Conservation (phyloP, 2,888 invertebrate species). For the Brachylomia viminalis region DNA sequence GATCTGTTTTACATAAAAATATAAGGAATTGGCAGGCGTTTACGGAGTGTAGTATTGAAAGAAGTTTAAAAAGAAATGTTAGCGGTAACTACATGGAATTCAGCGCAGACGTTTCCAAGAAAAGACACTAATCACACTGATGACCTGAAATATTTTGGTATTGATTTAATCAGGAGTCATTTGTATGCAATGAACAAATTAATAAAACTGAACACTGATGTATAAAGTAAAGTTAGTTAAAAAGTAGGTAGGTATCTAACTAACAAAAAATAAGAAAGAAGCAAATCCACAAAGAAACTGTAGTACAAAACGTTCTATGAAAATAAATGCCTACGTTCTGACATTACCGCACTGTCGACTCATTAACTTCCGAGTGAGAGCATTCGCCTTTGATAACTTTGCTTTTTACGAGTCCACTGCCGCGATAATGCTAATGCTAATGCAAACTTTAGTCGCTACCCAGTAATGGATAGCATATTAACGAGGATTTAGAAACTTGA, state of each 20-base stretch:
- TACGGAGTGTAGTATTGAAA: constrained; percentile 3
- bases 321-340: constrained; percentile 68
- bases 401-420: constrained; percentile 78
- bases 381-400: constrained; percentile 82
- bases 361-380: constrained; percentile 84
- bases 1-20: constrained; percentile 55
- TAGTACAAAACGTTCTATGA: constrained; percentile 47
- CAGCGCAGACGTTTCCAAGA: not conserved
- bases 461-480: constrained; percentile 66
- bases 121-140: not conserved
- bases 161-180: not conserved
- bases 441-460: constrained; percentile 63
- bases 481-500: constrained; percentile 62
- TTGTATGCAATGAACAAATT: not conserved
- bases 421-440: constrained; percentile 72
- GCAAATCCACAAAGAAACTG: constrained; percentile 25
- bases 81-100: not conserved
- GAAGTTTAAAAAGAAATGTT: not conserved
- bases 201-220: not conserved
- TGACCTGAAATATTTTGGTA: not conserved
- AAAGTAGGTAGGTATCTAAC: not conserved
- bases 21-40: constrained; percentile 22
- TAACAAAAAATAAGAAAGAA: constrained; percentile 16
- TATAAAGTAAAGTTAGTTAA: not conserved
- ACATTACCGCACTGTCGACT: constrained; percentile 82